Conservation (phyloP, 2,888 invertebrate genomes). For the Drosophila mettleri region DNA sequence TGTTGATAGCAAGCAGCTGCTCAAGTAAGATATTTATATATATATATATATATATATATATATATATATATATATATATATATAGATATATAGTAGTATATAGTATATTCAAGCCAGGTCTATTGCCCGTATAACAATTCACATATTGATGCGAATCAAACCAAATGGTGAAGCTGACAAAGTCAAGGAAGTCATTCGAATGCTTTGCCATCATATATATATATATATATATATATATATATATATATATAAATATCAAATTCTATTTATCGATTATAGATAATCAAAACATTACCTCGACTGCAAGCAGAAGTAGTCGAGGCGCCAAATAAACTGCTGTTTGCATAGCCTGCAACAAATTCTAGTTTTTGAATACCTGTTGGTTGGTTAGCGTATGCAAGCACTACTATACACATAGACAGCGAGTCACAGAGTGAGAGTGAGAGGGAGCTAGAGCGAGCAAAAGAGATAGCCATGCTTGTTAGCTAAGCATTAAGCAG, state of each 20-base stretch:
- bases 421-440: neutral
- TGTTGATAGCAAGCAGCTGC: neutral
- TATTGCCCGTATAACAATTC: neutral
- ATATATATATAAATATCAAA: no score
- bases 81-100: no score
- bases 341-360: neutral
- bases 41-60: no score
- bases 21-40: no score
- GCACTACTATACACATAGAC: constrained; percentile 21
- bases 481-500: constrained; percentile 14
- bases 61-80: no score
- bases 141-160: neutral
- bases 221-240: neutral
- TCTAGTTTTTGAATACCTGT: constrained; percentile 13
- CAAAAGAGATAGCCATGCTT: neutral
- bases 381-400: constrained; percentile 34
- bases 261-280: neutral
- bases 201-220: neutral
- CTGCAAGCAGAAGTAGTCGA: neutral
- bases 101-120: no score
- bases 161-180: neutral
- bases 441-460: neutral
- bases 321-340: no score
- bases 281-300: neutral
- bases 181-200: no score